phyloP scores from a whole-genome alignment of 2,113 vertebrate genomes.

The Corythornis vintsioides region DNA sequence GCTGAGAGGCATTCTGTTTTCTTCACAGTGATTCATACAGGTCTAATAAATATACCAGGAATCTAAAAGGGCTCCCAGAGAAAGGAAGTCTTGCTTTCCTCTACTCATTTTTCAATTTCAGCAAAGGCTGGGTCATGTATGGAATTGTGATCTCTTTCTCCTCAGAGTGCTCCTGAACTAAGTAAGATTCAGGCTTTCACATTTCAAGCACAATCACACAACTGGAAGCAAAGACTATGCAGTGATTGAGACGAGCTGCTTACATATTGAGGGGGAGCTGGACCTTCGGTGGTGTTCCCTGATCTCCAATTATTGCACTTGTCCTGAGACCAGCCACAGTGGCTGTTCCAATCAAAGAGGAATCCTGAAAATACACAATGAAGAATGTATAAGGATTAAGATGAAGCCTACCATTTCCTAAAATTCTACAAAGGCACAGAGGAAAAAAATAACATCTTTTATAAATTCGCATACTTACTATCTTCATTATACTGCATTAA shows the following conservation, averaged over 20 bases:
- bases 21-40: constrained; percentile 34
- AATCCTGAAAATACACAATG: constrained; percentile 78
- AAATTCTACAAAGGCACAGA: background rate
- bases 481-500: background rate
- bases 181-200: background rate
- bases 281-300: constrained; percentile 85
- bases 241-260: constrained; percentile 70
- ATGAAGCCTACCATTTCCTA: background rate
- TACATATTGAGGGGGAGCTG: constrained; percentile 98
- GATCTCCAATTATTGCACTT: constrained; percentile 84
- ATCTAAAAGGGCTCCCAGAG: background rate
- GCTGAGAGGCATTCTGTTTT: constrained; percentile 30
- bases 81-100: background rate
- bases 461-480: background rate
- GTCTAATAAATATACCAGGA: background rate
- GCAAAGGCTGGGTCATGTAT: background rate
- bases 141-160: background rate
- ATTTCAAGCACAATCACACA: background rate
- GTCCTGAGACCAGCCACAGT: constrained; percentile 83
- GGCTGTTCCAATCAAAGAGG: constrained; percentile 71
- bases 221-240: background rate
- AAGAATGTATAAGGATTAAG: background rate
- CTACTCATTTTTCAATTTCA: background rate
- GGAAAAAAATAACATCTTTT: background rate
- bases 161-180: background rate